Percentiles rank a stretch among this genome's conserved stretches.
Conservation (phyloP, 2,797 vertebrate species). For the Chromobotia macracanthus region DNA sequence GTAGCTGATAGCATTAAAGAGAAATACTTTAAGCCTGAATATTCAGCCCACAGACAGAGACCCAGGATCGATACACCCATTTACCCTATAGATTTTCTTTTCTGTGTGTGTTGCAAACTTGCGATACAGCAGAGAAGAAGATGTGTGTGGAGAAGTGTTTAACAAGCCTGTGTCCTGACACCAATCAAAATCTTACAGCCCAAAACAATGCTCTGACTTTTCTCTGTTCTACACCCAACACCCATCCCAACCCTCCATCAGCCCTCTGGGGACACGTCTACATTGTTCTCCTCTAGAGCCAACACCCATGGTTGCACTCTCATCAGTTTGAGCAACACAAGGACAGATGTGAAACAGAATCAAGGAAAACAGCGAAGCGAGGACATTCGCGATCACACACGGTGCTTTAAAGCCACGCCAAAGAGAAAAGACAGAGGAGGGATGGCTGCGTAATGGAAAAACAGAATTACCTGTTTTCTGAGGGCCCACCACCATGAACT, state of each 20-base stretch:
- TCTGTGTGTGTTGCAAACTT: constrained; percentile 49
- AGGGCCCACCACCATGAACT: constrained; percentile 93
- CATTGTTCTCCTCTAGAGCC: constrained; percentile 48
- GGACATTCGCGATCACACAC: background rate
- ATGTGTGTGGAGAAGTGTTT: constrained; percentile 58
- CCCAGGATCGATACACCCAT: constrained; percentile 57
- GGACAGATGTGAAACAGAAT: constrained; percentile 56
- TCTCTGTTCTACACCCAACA: background rate
- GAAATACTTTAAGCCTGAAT: constrained; percentile 32
- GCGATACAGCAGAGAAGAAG: constrained; percentile 43
- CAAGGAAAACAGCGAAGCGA: constrained; percentile 48
- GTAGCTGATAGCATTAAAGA: constrained; percentile 38
- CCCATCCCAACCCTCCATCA: constrained; percentile 3
- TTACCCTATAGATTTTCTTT: constrained; percentile 59
- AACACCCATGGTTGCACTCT: constrained; percentile 57
- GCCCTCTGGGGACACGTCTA: constrained; percentile 47
- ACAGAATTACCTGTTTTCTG: constrained; percentile 89
- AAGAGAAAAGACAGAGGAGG: background rate
- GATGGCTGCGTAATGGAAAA: background rate
- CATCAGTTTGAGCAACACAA: constrained; percentile 52
- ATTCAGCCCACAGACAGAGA: constrained; percentile 44
- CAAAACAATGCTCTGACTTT: constrained; percentile 37
- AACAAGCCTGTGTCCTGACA: constrained; percentile 74
- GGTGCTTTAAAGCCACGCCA: constrained; percentile 13
- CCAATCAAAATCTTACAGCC: constrained; percentile 71